Conservation (phyloP, 2,797 vertebrate genomes). For the Sebastes trivittatus region DNA sequence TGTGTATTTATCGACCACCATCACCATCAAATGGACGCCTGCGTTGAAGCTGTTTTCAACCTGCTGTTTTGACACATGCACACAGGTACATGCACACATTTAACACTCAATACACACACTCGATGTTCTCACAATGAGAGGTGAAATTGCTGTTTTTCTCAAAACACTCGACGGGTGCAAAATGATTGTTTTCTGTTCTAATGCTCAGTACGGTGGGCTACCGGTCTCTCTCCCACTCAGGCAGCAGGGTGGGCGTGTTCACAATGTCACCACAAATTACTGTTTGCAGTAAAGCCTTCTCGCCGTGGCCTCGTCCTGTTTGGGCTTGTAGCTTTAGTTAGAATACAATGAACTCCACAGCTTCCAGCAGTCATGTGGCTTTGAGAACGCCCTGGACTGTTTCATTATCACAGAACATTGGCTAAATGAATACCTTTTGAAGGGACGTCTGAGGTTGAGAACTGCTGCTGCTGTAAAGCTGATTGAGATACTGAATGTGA, state of each 20-base stretch:
- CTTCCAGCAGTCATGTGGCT: conserved; percentile 6
- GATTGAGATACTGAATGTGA: neutral
- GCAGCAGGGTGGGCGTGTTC: conserved; percentile 6
- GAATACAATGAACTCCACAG: conserved; percentile 33
- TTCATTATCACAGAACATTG: neutral
- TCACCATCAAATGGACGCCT: neutral
- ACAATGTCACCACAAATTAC: conserved; percentile 32
- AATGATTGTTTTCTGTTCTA: conserved; percentile 26
- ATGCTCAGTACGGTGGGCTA: neutral
- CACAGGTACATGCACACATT: neutral
- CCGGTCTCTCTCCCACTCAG: neutral
- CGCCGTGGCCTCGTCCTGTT: neutral
- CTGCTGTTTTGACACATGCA: neutral
- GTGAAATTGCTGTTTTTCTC: neutral
- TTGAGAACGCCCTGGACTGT: neutral
- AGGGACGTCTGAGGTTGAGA: neutral
- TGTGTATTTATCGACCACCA: neutral
- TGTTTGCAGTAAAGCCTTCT: conserved; percentile 28
- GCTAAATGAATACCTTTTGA: neutral
- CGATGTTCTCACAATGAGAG: neutral
- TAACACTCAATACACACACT: neutral
- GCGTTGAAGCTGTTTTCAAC: neutral
- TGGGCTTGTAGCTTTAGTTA: neutral
- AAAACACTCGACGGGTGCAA: neutral
- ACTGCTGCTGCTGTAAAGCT: neutral